Conservation (phyloP, 2,888 invertebrate genomes). For the Lordiphosa fenestrarum region DNA sequence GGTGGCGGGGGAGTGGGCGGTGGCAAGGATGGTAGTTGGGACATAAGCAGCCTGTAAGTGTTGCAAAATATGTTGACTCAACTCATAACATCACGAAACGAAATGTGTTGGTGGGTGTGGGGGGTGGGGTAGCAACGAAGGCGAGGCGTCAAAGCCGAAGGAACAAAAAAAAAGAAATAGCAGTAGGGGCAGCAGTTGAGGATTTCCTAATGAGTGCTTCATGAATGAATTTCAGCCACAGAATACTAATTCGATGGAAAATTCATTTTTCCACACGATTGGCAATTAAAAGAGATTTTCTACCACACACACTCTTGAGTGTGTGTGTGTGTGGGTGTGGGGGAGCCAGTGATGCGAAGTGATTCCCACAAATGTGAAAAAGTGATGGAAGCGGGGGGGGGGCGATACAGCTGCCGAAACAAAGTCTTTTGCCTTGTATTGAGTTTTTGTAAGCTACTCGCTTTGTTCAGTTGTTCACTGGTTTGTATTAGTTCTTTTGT, state of each 20-base stretch:
- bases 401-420: no score
- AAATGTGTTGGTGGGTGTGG: constrained; percentile 22
- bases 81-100: constrained; percentile 67
- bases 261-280: constrained; percentile 80
- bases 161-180: constrained; percentile 12
- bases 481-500: no score
- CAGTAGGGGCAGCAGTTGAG: constrained; percentile 48
- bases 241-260: constrained; percentile 80
- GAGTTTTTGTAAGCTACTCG: no score
- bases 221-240: constrained; percentile 79
- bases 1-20: background rate
- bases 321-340: background rate
- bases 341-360: constrained; percentile 19
- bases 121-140: constrained; percentile 3
- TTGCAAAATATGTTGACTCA: constrained; percentile 78
- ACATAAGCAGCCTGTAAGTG: constrained; percentile 68
- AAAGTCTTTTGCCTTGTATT: no score
- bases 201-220: constrained; percentile 78
- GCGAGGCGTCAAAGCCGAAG: constrained; percentile 3
- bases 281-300: constrained; percentile 79
- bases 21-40: constrained; percentile 14
- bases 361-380: no score
- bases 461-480: no score
- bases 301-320: constrained; percentile 39
- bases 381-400: no score